Base-by-base conservation (phyloP, 2,888 invertebrate species). In the Synergus gifuensis region DNA sequence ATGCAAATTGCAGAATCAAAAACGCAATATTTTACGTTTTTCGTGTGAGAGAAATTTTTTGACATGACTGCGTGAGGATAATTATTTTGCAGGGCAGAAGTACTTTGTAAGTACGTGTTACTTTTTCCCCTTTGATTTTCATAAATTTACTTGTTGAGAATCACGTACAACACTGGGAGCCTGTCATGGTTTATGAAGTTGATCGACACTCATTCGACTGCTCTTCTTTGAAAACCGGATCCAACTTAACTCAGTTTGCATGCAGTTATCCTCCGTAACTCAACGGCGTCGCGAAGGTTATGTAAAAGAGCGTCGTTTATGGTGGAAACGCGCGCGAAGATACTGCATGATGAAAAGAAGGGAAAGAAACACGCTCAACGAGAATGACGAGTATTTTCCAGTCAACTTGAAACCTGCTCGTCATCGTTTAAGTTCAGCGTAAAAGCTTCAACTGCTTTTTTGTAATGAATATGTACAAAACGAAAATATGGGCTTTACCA, bases 241-340 rank as follows among this genome's bases (percentile, higher is more conserved):
- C 69, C 46, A 28, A 69, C 69, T 69, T 69, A 69, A 69, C 69
- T 69, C 14, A 46, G 46, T 69, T 69, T 69, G 69, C 69, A 69
- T 69, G 69, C 69, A 49, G 22, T 46, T 49, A n/a, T 44, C 49
- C 22, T 22, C 8, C 49, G 49, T 69, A 69, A 69, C 44, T 69
- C 69, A 69, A 69, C 44, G 69, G 69, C 69, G 69, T 69, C 69
- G 69, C 28, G 49, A 69, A 69, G 69, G 46, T 49, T 69, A 69
- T 69, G 69, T 69, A 49, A 69, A 69, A 46, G 49, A 69, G 69
- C 49, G 44, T 46, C 49, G 49, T 49, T 69, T 69, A 69, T 69
- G 46, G 69, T 69, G 69, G 69, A 69, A 69, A 69, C 28, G 69
- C 69, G 69, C 28, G 46, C 22, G 2, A 69, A 49, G 67, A 67